Percentiles rank a stretch among this genome's conserved stretches.
These are phyloP conservation scores for Cyclura pinguis DNA, from an alignment of 2,797 vertebrate species.

Conservation along the genomic window DNA sequence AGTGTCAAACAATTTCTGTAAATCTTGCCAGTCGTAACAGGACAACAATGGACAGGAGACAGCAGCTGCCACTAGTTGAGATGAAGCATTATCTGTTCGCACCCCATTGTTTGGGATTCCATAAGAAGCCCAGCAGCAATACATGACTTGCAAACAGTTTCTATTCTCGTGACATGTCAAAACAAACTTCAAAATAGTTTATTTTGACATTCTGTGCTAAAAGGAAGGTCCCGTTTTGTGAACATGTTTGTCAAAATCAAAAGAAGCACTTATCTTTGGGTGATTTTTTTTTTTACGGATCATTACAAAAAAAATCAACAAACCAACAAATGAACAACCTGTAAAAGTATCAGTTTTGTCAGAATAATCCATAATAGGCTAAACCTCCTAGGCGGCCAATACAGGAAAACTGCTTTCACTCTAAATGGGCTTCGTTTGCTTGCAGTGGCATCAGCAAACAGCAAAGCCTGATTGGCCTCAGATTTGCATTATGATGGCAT, in stretches of 20 bases:
- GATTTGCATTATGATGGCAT: background rate
- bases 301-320: constrained; percentile 1
- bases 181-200: background rate
- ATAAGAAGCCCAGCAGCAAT: background rate
- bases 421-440: background rate
- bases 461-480: background rate
- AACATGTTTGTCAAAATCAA: background rate
- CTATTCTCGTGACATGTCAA: background rate
- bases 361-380: background rate
- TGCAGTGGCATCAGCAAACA: background rate
- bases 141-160: background rate
- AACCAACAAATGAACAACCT: background rate
- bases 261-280: background rate
- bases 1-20: background rate
- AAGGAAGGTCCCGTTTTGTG: background rate
- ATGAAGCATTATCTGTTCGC: background rate
- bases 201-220: background rate
- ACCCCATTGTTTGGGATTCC: background rate
- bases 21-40: background rate
- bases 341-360: background rate
- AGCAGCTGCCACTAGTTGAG: background rate
- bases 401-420: background rate
- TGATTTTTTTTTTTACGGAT: background rate
- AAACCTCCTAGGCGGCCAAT: background rate
- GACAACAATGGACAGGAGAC: background rate